Evolutionary conservation across 2,113 vertebrate genomes (phyloP).

Genomic region (Megalops atlanticus): DNA sequence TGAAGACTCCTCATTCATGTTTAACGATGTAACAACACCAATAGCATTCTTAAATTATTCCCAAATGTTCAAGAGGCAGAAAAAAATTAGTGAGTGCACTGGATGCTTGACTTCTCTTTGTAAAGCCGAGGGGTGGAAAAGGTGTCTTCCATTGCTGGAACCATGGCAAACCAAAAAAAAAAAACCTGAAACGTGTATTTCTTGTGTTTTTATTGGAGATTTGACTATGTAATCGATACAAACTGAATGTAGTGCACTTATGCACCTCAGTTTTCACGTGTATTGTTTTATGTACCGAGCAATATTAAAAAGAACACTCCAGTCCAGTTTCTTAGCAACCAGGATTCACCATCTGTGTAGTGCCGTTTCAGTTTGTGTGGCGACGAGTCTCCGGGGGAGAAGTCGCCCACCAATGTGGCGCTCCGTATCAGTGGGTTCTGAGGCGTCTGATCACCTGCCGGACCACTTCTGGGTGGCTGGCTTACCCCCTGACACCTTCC

Average conservation of each 20-base stretch:
- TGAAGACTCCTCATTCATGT: slow-evolving; percentile 6
- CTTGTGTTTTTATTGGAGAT: neutral
- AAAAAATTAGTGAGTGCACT: neutral
- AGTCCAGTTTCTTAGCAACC: slow-evolving; percentile 25
- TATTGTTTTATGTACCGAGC: neutral
- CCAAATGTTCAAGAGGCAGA: neutral
- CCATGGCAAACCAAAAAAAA: neutral
- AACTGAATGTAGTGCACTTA: neutral
- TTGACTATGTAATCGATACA: neutral
- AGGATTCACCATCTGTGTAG: neutral
- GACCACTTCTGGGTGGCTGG: neutral
- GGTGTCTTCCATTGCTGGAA: neutral
- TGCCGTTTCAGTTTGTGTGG: neutral
- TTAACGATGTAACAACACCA: slow-evolving; percentile 10
- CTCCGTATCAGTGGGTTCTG: slow-evolving; percentile 18
- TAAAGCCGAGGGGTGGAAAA: neutral
- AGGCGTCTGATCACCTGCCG: neutral
- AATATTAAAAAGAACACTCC: neutral
- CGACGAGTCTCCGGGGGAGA: neutral
- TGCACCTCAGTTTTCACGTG: neutral
- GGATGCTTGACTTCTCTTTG: neutral
- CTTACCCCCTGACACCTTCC: neutral
- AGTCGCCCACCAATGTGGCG: slow-evolving; percentile 1
- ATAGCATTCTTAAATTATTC: slow-evolving; percentile 30
- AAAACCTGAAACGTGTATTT: no score